These are phyloP conservation scores for Lagodon rhomboides DNA, from an alignment of 2,797 vertebrate species.

Conservation along the genomic window DNA sequence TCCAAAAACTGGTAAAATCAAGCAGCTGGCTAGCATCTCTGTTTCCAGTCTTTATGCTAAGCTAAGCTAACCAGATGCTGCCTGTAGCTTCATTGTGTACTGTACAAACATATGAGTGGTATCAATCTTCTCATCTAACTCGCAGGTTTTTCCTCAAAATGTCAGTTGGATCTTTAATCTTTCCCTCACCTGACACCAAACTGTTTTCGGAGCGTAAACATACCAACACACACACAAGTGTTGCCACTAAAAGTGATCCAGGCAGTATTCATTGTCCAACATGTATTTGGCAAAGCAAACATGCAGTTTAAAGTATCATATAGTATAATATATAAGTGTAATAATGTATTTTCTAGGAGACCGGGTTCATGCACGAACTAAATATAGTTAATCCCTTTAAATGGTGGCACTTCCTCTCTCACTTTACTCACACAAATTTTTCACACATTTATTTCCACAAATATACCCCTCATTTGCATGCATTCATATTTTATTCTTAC, in stretches of 20 bases:
- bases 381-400: background rate
- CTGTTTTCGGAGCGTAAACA: background rate
- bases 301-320: background rate
- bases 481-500: background rate
- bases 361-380: background rate
- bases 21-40: background rate
- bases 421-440: background rate
- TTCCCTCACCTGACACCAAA: background rate
- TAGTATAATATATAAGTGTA: too few relatives aligned
- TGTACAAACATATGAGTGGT: too few relatives aligned
- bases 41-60: background rate
- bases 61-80: background rate
- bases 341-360: background rate
- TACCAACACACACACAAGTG: too few relatives aligned
- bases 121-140: background rate
- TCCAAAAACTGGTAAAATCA: background rate
- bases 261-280: background rate
- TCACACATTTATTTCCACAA: slow-evolving; percentile 16
- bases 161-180: background rate
- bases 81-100: too few relatives aligned
- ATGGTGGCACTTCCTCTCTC: background rate
- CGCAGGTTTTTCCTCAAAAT: background rate
- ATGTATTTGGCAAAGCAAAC: background rate
- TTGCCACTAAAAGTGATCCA: background rate
- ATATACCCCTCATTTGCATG: slow-evolving; percentile 8